Conservation (phyloP, 2,113 vertebrate species). For the Dipodomys spectabilis region DNA sequence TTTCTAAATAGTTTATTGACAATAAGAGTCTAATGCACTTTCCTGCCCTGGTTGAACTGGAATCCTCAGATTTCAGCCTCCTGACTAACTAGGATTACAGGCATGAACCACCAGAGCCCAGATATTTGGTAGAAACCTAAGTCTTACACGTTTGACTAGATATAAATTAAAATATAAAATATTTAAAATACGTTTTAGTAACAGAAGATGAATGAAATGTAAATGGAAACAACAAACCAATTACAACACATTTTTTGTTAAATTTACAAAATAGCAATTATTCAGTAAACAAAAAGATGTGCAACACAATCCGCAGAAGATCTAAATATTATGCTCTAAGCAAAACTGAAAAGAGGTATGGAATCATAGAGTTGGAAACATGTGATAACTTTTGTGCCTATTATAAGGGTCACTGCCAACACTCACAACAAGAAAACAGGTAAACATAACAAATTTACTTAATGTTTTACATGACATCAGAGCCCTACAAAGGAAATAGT, state of each 20-base stretch:
- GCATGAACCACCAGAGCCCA: no score
- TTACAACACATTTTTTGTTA: not conserved
- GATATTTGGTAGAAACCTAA: not conserved
- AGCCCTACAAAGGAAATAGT: not conserved
- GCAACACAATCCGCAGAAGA: not conserved
- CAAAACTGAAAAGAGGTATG: not conserved
- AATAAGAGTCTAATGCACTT: no score
- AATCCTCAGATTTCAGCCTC: no score
- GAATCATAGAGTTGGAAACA: not conserved
- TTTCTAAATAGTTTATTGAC: no score
- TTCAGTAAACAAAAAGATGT: not conserved
- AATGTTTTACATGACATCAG: not conserved
- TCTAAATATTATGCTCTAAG: slow-evolving; percentile 11
- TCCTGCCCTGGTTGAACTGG: no score
- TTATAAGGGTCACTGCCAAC: not conserved
- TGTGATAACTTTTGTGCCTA: not conserved
- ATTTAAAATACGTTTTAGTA: not conserved
- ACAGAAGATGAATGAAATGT: not conserved
- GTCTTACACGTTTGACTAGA: not conserved
- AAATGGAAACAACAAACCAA: not conserved
- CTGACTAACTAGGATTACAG: no score
- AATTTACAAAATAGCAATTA: not conserved
- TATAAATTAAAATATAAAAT: not conserved
- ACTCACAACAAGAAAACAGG: not conserved
- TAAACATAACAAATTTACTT: not conserved